Evolutionary conservation across 2,797 vertebrate genomes (phyloP).

Genomic region (Muscicapa striata): DNA sequence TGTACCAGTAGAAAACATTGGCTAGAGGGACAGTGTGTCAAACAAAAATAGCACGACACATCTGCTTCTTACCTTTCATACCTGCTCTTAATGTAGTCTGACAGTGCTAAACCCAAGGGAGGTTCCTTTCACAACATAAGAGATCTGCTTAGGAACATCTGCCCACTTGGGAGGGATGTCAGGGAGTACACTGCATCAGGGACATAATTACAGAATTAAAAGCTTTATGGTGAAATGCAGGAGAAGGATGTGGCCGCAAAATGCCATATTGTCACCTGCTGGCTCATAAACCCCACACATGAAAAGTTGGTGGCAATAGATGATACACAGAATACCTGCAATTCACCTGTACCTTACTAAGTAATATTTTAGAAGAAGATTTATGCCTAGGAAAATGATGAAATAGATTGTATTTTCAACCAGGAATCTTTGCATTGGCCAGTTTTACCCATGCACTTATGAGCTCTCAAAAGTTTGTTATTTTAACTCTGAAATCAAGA

Average conservation of each 20-base stretch:
- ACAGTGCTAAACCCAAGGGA: slow-evolving; percentile 54
- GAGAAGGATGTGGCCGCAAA: background rate
- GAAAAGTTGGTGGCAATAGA: background rate
- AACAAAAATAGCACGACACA: background rate
- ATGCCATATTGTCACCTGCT: background rate
- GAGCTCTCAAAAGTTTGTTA: background rate
- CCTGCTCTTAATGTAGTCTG: slow-evolving; percentile 44
- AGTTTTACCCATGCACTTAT: background rate
- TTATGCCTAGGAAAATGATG: background rate
- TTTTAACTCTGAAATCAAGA: background rate
- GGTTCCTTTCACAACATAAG: background rate
- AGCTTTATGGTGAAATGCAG: background rate
- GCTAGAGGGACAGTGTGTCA: background rate
- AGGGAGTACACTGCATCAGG: background rate
- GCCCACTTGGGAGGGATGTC: background rate
- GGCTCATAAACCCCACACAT: background rate
- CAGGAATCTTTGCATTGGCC: background rate
- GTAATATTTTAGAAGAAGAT: background rate
- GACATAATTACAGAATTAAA: slow-evolving; percentile 37
- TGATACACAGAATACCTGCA: background rate
- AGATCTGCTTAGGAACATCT: slow-evolving; percentile 47
- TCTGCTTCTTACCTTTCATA: slow-evolving; percentile 44
- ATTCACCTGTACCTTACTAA: background rate
- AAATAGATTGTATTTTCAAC: background rate
- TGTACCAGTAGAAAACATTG: background rate